Evolutionary conservation across 2,888 invertebrate species (phyloP).

Genomic region (Clusia tigrina): DNA sequence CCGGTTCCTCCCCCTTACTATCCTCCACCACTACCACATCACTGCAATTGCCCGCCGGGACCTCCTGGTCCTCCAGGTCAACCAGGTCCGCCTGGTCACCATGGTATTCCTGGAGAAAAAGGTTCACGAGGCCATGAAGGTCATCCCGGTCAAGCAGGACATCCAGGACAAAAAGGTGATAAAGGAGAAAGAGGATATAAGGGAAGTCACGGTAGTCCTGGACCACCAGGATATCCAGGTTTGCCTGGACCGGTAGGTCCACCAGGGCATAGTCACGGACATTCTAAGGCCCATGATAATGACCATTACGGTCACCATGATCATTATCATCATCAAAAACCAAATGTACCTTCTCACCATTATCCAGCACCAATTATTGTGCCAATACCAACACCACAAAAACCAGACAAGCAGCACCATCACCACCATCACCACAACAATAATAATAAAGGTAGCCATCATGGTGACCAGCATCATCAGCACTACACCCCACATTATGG

Average conservation of each 20-base stretch:
- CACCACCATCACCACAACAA: conserved; percentile 5
- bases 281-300: too few relatives aligned
- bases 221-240: background rate
- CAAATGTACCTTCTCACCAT: background rate
- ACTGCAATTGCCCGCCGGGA: conserved; percentile 5
- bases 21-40: conserved; percentile 10
- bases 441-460: background rate
- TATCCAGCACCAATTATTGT: background rate
- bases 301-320: conserved; percentile 1
- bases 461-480: background rate
- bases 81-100: conserved; percentile 24
- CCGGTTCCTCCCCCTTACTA: conserved; percentile 14
- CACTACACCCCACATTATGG: too few relatives aligned
- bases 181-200: background rate
- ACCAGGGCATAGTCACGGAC: background rate
- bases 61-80: conserved; percentile 12
- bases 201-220: too few relatives aligned
- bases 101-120: too few relatives aligned
- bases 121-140: background rate
- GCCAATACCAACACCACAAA: background rate
- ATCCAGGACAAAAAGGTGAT: background rate
- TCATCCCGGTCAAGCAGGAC: background rate
- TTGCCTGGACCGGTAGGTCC: conserved; percentile 19
- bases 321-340: background rate
- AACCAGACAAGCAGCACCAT: background rate